Evolutionary conservation across 2,888 invertebrate genomes (phyloP).

Genomic region (Neocrepidodera transversa): DNA sequence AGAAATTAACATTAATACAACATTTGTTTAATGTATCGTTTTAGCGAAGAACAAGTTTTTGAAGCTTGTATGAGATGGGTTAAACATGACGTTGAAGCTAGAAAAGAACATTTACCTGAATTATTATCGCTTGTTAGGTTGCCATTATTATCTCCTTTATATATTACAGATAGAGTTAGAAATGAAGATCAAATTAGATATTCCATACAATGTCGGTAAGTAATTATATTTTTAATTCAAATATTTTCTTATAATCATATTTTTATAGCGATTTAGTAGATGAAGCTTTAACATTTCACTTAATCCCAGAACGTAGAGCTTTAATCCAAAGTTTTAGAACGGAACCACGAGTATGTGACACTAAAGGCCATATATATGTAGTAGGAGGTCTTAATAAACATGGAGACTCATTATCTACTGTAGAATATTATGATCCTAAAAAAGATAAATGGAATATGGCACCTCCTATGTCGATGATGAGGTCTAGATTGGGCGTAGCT

Average conservation of each 20-base stretch:
- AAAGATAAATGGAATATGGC: constrained; percentile 75
- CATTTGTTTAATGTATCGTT: constrained; percentile 22
- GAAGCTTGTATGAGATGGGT: constrained; percentile 85
- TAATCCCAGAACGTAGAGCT: constrained; percentile 84
- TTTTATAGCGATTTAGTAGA: constrained; percentile 76
- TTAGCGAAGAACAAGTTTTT: constrained; percentile 81
- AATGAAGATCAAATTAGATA: constrained; percentile 78
- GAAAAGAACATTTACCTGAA: constrained; percentile 70
- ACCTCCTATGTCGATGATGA: constrained; percentile 83
- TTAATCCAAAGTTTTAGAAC: constrained; percentile 79
- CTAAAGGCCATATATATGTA: constrained; percentile 83
- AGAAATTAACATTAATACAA: constrained; percentile 2
- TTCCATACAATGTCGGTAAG: constrained; percentile 78
- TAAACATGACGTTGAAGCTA: constrained; percentile 67
- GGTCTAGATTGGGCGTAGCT: constrained; percentile 84
- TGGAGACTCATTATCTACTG: constrained; percentile 82
- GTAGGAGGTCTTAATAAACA: constrained; percentile 86
- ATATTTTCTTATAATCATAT: neutral
- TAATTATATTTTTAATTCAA: neutral
- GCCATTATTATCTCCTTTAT: constrained; percentile 82
- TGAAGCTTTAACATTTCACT: constrained; percentile 86
- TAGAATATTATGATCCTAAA: constrained; percentile 82
- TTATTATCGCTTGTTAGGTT: constrained; percentile 78
- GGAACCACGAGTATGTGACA: constrained; percentile 76
- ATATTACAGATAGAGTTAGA: constrained; percentile 80